phyloP scores from a whole-genome alignment of 2,113 vertebrate genomes.

The Peromyscus polionotus region DNA sequence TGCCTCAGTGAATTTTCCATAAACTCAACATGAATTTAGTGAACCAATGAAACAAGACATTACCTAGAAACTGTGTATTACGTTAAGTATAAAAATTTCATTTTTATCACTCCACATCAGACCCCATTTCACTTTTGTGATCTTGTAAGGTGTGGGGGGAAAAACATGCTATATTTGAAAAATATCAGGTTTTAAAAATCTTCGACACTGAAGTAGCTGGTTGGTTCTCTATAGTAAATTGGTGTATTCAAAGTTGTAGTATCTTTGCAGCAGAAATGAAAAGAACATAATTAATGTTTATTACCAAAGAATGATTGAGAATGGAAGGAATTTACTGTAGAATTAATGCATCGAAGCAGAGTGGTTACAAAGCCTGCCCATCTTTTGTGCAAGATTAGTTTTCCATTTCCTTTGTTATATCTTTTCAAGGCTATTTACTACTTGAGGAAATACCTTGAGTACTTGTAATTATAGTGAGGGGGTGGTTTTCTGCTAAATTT shows the following conservation, averaged over 20 bases:
- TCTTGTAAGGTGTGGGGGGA: not conserved
- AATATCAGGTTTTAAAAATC: not conserved
- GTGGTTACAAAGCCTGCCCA: constrained; percentile 43
- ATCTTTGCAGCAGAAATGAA: constrained; percentile 20
- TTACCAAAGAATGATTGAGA: constrained; percentile 50
- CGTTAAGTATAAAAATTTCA: not conserved
- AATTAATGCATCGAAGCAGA: constrained; percentile 51
- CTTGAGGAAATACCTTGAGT: constrained; percentile 36
- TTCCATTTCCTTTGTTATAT: constrained; percentile 20
- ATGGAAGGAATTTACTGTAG: constrained; percentile 58
- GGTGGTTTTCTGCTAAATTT: constrained; percentile 63
- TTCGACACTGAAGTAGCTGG: not conserved
- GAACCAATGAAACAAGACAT: not conserved
- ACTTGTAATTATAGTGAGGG: not conserved
- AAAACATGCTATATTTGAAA: not conserved
- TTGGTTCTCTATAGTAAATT: not conserved
- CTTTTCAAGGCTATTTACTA: not conserved
- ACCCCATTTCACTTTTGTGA: not conserved
- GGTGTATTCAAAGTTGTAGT: not conserved
- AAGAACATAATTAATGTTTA: not conserved
- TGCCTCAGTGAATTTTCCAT: not conserved
- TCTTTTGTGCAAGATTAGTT: constrained; percentile 72
- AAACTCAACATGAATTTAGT: not conserved
- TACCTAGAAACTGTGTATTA: too few species aligned
- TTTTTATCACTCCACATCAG: not conserved